Conservation (phyloP, 1,140 invertebrate genomes). For the Druon quercuslanigerum region DNA sequence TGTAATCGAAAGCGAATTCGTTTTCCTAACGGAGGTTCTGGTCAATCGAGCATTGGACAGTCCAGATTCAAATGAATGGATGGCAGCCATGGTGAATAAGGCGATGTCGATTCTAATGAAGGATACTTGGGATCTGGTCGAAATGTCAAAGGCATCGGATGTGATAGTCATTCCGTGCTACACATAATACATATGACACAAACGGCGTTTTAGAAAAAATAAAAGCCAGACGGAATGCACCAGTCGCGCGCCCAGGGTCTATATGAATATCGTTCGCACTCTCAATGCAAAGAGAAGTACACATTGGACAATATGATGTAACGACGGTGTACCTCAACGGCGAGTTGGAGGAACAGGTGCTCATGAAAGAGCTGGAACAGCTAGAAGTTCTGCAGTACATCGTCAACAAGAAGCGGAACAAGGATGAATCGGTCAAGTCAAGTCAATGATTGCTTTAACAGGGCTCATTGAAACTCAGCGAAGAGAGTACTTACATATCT, state of each 20-base stretch:
- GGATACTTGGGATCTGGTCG: conserved; percentile 25
- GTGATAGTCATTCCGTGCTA: conserved; percentile 25
- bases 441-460: no score
- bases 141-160: background rate
- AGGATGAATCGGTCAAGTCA: background rate
- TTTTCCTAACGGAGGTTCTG: background rate
- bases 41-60: background rate
- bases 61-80: conserved; percentile 13
- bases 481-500: no score
- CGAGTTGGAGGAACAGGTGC: conserved; percentile 45
- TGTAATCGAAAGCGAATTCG: background rate
- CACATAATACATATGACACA: conserved; percentile 19
- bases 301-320: conserved; percentile 66
- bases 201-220: conserved; percentile 13
- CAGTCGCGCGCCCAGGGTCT: background rate
- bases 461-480: no score
- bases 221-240: background rate
- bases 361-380: background rate
- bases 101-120: conserved; percentile 2
- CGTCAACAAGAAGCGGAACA: background rate
- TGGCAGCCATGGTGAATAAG: background rate
- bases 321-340: conserved; percentile 68
- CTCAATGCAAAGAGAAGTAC: conserved; percentile 43
- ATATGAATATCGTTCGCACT: background rate
- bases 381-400: background rate